Evolutionary conservation across 2,888 invertebrate species (phyloP).

Genomic region (Trypoxylon attenuatum): DNA sequence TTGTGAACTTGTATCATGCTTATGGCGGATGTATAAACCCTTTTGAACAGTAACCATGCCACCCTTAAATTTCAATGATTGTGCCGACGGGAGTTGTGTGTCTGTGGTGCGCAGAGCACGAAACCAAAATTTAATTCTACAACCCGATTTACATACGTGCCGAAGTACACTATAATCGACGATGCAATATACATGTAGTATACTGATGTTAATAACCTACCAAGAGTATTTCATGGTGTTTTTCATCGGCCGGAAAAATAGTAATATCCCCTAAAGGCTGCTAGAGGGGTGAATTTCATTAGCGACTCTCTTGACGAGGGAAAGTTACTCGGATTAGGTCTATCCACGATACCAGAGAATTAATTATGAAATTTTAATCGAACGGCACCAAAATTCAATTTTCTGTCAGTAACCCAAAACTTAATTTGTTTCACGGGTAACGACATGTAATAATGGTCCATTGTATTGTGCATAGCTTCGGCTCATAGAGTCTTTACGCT

Average conservation of each 20-base stretch:
- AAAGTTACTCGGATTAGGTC: slow-evolving; percentile 42
- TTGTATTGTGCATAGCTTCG: slow-evolving; percentile 6
- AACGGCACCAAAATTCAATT: slow-evolving; percentile 10
- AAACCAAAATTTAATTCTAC: slow-evolving; percentile 37
- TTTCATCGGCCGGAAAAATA: slow-evolving; percentile 44
- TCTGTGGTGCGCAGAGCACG: neutral
- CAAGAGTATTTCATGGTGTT: slow-evolving; percentile 30
- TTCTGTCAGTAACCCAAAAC: slow-evolving; percentile 8
- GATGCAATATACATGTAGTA: slow-evolving; percentile 21
- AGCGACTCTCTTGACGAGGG: slow-evolving; percentile 19
- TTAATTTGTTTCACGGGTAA: slow-evolving; percentile 42
- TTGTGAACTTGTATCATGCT: slow-evolving; percentile 41
- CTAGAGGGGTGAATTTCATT: slow-evolving; percentile 58
- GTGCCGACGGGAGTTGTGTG: neutral
- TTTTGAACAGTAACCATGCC: neutral
- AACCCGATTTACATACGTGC: slow-evolving; percentile 28
- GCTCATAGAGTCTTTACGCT: neutral
- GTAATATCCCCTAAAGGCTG: slow-evolving; percentile 34
- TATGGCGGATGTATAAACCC: neutral
- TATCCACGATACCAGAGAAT: slow-evolving; percentile 37
- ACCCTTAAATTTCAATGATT: neutral
- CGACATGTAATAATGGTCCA: slow-evolving; percentile 19
- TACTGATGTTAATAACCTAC: slow-evolving; percentile 48
- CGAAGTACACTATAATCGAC: slow-evolving; percentile 47
- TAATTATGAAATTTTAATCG: slow-evolving; percentile 39